Evolutionary conservation across 2,888 invertebrate genomes (phyloP).

Genomic region (Tholera decimalis): DNA sequence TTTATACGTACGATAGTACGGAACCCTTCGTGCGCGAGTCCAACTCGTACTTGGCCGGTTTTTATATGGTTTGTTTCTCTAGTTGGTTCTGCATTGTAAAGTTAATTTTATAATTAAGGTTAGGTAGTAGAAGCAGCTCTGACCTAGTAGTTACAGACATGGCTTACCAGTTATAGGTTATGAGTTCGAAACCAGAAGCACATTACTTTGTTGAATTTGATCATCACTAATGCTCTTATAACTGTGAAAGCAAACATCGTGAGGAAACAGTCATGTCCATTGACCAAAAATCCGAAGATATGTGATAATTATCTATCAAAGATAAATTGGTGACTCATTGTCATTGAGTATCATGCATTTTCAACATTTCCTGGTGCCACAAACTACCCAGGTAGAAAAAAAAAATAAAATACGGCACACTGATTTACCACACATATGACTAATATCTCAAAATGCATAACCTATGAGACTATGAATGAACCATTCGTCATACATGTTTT

Average conservation of each 20-base stretch:
- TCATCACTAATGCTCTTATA: no score
- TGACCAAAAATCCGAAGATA: no score
- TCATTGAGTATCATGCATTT: neutral
- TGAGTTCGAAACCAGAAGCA: no score
- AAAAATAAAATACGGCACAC: constrained; percentile 27
- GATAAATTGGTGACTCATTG: neutral
- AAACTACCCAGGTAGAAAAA: constrained; percentile 29
- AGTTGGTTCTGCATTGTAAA: neutral
- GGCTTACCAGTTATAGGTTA: no score
- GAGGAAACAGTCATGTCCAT: no score
- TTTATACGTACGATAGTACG: no score
- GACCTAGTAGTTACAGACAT: no score
- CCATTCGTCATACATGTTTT: constrained; percentile 52
- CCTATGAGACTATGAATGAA: constrained; percentile 48
- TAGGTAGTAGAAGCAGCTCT: neutral
- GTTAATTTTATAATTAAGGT: neutral
- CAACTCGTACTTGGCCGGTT: no score
- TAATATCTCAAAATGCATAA: constrained; percentile 60
- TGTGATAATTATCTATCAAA: neutral
- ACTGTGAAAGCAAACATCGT: no score
- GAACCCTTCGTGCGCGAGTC: no score
- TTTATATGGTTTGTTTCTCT: constrained; percentile 7
- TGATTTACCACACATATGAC: constrained; percentile 37
- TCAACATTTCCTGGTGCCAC: neutral
- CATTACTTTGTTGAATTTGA: no score